phyloP scores from a whole-genome alignment of 2,888 invertebrate genomes.

The Amblyjoppa fuscipennis region DNA sequence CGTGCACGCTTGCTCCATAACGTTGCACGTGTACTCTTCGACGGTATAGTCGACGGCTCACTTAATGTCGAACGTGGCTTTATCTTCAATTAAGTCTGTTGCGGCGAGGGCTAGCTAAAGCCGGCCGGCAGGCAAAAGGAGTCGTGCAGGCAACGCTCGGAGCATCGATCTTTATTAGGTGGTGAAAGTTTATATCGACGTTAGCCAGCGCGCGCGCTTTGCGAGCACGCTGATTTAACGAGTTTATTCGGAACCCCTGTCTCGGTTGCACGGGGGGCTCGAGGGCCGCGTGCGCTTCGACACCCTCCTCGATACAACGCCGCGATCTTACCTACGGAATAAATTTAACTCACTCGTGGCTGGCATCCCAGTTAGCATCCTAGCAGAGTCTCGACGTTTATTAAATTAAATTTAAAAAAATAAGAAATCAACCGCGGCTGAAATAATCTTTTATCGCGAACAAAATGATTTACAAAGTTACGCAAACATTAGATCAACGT shows the following conservation, averaged over 20 bases:
- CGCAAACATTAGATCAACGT: neutral
- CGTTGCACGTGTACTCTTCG: constrained; percentile 57
- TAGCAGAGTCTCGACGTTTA: neutral
- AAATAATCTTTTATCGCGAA: neutral
- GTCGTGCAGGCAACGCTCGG: constrained; percentile 45
- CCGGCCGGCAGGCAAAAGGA: constrained; percentile 53
- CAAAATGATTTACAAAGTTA: neutral
- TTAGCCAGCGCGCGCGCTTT: constrained; percentile 27
- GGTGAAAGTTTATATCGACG: constrained; percentile 81
- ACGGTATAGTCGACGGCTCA: constrained; percentile 57
- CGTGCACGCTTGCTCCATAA: constrained; percentile 18
- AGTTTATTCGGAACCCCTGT: constrained; percentile 77
- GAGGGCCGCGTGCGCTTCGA: constrained; percentile 70
- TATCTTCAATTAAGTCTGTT: constrained; percentile 65
- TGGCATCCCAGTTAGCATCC: neutral
- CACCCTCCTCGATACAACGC: constrained; percentile 72
- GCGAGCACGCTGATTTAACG: constrained; percentile 77
- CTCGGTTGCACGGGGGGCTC: constrained; percentile 18
- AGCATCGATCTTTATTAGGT: constrained; percentile 84
- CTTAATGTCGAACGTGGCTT: constrained; percentile 65
- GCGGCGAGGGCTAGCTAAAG: constrained; percentile 21
- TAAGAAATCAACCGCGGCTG: too few relatives aligned
- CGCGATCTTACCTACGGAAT: constrained; percentile 57
- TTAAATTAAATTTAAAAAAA: neutral
- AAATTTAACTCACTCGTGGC: constrained; percentile 67